These are phyloP conservation scores for Alcis repandata DNA, from an alignment of 2,888 invertebrate species.

Conservation along the genomic window DNA sequence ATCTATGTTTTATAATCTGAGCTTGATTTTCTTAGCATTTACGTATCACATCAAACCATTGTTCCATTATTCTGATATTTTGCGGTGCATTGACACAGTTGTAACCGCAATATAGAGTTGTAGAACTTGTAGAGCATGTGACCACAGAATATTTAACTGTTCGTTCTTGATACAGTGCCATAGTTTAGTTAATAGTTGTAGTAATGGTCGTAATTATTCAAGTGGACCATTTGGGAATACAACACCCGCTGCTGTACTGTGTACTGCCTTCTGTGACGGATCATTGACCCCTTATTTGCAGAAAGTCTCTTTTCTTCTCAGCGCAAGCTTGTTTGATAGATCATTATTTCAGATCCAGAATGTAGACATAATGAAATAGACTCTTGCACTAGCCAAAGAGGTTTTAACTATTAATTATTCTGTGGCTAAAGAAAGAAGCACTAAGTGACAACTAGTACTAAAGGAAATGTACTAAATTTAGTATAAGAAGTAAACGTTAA, in stretches of 20 bases:
- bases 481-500: slow-evolving; percentile 41
- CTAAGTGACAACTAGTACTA: no score
- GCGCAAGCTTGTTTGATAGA: neutral
- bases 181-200: slow-evolving; percentile 19
- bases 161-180: slow-evolving; percentile 9
- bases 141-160: slow-evolving; percentile 22
- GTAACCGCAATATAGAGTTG: slow-evolving; percentile 12
- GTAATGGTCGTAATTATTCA: slow-evolving; percentile 50
- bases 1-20: no score
- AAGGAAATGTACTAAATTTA: neutral
- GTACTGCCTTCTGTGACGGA: slow-evolving; percentile 38
- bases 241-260: slow-evolving; percentile 16
- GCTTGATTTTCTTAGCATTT: no score
- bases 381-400: neutral
- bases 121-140: slow-evolving; percentile 25
- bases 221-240: slow-evolving; percentile 46
- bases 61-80: neutral
- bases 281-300: slow-evolving; percentile 51
- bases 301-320: slow-evolving; percentile 9
- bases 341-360: neutral
- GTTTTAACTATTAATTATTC: no score
- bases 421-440: neutral
- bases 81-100: neutral
- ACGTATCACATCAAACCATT: no score
- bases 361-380: no score